phyloP scores from a whole-genome alignment of 2,888 invertebrate species.

The Dascillus cervinus region DNA sequence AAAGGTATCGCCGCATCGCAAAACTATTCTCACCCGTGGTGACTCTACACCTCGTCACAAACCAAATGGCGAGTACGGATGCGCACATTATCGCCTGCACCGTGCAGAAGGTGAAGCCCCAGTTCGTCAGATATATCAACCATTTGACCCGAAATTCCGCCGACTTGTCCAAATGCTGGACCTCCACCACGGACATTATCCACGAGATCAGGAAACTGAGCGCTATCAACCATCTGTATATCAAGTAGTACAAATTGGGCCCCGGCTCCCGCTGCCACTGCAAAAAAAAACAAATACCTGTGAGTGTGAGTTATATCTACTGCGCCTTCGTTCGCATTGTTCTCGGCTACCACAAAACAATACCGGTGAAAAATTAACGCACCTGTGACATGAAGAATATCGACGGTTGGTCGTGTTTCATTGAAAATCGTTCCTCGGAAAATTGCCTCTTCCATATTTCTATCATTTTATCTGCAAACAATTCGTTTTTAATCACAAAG shows the following conservation, averaged over 20 bases:
- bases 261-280: conserved; percentile 52
- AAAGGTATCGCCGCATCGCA: conserved; percentile 7
- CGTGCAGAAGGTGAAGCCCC: conserved; percentile 56
- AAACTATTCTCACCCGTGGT: conserved; percentile 7
- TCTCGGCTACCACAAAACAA: background rate
- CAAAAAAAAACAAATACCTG: too few relatives aligned
- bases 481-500: too few relatives aligned
- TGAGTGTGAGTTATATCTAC: too few relatives aligned
- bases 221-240: conserved; percentile 51
- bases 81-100: conserved; percentile 49
- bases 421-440: conserved; percentile 24
- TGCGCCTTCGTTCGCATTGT: background rate
- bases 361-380: conserved; percentile 15
- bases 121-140: conserved; percentile 68
- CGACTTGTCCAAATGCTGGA: conserved; percentile 37
- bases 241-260: conserved; percentile 43
- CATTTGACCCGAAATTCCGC: conserved; percentile 49
- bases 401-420: conserved; percentile 28
- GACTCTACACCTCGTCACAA: conserved; percentile 10
- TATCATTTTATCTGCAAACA: conserved; percentile 19
- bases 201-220: conserved; percentile 40
- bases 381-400: conserved; percentile 35
- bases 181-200: conserved; percentile 35
- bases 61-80: conserved; percentile 24
- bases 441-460: conserved; percentile 32